phyloP scores from a whole-genome alignment of 2,797 vertebrate genomes.

The Hapalemur alaotrensis region DNA sequence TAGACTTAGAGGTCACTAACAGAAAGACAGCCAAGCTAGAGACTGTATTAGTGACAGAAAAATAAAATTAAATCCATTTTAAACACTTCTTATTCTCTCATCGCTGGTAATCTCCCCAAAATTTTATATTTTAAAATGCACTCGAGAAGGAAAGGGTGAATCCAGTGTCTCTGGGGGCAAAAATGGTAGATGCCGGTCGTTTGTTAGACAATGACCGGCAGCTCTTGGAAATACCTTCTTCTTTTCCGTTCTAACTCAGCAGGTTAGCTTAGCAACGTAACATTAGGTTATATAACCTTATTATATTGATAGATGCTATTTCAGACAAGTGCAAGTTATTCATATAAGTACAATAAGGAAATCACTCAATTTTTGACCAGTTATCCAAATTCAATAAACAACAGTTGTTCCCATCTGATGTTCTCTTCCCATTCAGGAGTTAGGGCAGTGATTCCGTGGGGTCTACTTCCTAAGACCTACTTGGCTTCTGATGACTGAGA shows the following conservation, averaged over 20 bases:
- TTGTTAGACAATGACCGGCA: not conserved
- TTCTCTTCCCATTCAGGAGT: not conserved
- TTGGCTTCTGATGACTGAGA: not conserved
- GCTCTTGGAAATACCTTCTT: not conserved
- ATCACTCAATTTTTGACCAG: not conserved
- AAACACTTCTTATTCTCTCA: not conserved
- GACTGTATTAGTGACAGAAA: not conserved
- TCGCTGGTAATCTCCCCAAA: not conserved
- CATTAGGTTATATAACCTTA: not conserved
- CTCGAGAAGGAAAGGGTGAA: not conserved
- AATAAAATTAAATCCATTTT: not conserved
- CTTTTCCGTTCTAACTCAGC: not conserved
- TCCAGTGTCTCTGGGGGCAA: not conserved
- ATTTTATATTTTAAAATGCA: not conserved
- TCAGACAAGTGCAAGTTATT: not conserved
- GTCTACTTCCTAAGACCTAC: not conserved
- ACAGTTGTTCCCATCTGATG: not conserved
- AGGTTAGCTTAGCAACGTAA: not conserved
- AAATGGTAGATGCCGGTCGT: not conserved
- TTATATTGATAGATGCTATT: not conserved
- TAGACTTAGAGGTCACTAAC: slow-evolving; percentile 26
- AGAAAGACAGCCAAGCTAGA: not conserved
- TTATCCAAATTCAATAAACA: not conserved
- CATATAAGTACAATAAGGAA: not conserved
- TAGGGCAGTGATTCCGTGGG: not conserved